Percentiles rank a stretch among this genome's conserved stretches.
These are phyloP conservation scores for Actenoides lindsayi DNA, from an alignment of 2,113 vertebrate species.

Conservation along the genomic window DNA sequence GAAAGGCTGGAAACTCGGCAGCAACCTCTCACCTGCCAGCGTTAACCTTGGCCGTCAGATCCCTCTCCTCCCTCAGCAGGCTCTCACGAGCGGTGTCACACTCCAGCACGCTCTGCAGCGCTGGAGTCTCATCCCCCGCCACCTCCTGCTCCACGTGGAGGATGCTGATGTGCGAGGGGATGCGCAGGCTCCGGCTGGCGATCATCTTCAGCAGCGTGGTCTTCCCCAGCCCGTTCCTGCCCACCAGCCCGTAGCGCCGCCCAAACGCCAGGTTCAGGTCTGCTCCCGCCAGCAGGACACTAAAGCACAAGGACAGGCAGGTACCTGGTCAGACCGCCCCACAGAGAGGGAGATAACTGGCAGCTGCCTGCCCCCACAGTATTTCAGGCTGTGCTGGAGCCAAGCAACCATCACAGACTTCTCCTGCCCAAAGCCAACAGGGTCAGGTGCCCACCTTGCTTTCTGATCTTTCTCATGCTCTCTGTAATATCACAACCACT, in stretches of 20 bases:
- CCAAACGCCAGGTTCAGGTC: constrained; percentile 89
- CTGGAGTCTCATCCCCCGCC: constrained; percentile 87
- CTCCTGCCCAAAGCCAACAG: not conserved
- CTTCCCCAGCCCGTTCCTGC: constrained; percentile 95
- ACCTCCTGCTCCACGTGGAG: constrained; percentile 98
- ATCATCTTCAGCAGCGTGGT: constrained; percentile 97
- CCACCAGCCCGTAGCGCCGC: constrained; percentile 92
- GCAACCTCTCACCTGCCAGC: constrained; percentile 81
- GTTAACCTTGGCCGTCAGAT: constrained; percentile 84
- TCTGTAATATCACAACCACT: not conserved
- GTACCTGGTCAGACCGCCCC: not conserved
- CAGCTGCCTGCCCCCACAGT: not conserved
- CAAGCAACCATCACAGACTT: not conserved
- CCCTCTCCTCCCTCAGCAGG: constrained; percentile 83
- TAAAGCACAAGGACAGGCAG: constrained; percentile 40
- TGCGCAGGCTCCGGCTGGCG: constrained; percentile 87
- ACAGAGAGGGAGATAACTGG: rapidly evolving
- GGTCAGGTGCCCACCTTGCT: not conserved
- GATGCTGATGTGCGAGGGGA: constrained; percentile 93
- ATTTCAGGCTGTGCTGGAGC: not conserved
- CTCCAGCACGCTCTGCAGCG: constrained; percentile 93
- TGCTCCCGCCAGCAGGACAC: constrained; percentile 90
- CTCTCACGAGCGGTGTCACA: constrained; percentile 88
- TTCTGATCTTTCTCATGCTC: not conserved
- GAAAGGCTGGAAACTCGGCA: not conserved